phyloP scores from a whole-genome alignment of 2,888 invertebrate species.

The Pycnomerus fuliginosus region DNA sequence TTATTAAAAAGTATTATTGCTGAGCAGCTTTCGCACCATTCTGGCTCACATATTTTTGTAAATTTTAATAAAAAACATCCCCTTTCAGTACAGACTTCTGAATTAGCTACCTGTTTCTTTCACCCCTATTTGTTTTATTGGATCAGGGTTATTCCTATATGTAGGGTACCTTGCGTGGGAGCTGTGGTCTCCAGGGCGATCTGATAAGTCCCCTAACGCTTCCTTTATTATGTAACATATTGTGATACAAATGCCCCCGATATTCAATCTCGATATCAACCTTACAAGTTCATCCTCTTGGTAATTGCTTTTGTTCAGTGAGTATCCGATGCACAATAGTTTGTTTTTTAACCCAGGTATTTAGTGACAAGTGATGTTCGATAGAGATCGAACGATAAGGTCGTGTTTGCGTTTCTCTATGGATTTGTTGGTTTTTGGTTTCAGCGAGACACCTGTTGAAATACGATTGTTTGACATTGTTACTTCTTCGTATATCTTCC shows the following conservation, averaged over 20 bases:
- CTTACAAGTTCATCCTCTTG: constrained; percentile 20
- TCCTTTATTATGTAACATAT: constrained; percentile 35
- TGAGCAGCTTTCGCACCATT: too few species aligned
- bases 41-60: too few species aligned
- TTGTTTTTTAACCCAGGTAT: constrained; percentile 26
- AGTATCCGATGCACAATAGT: constrained; percentile 10
- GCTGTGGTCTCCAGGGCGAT: constrained; percentile 40
- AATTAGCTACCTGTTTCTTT: constrained; percentile 15
- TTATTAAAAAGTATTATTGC: constrained; percentile 31
- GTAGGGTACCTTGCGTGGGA: constrained; percentile 34
- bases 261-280: constrained; percentile 27
- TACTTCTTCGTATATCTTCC: constrained; percentile 1
- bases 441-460: constrained; percentile 33
- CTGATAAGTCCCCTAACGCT: constrained; percentile 31
- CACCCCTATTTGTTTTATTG: constrained; percentile 8
- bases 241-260: constrained; percentile 33
- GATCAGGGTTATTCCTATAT: constrained; percentile 5
- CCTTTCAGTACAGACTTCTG: neutral
- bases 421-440: constrained; percentile 30
- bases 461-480: constrained; percentile 16
- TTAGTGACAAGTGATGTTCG: constrained; percentile 33
- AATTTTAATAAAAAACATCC: constrained; percentile 2
- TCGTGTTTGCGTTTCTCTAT: constrained; percentile 30
- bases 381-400: constrained; percentile 26
- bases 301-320: constrained; percentile 25